Evolutionary conservation across 2,113 vertebrate genomes (phyloP).

Genomic region (Callopanchax toddi): DNA sequence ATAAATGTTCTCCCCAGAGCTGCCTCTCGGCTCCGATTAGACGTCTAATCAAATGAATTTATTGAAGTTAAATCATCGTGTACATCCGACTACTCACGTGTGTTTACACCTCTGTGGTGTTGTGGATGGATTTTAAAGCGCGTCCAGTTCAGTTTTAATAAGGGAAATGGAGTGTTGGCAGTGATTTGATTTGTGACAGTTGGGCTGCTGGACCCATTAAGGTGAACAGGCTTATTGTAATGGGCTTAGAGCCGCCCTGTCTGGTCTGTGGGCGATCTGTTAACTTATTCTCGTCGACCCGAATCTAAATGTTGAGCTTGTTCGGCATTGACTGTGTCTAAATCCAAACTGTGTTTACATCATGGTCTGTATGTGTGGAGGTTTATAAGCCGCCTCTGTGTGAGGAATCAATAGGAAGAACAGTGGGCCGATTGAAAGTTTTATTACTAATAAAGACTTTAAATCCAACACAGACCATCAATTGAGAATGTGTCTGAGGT

Average conservation of each 20-base stretch:
- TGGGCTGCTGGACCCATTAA: conserved; percentile 65
- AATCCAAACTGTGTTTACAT: conserved; percentile 49
- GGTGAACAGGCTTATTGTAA: conserved; percentile 70
- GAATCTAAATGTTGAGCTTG: conserved; percentile 49
- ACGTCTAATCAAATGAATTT: too few species aligned
- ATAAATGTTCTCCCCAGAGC: conserved; percentile 15
- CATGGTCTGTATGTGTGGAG: conserved; percentile 8
- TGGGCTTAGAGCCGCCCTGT: conserved; percentile 60
- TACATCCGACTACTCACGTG: neutral
- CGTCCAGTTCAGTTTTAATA: conserved; percentile 56
- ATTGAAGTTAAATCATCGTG: conserved; percentile 1
- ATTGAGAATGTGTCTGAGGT: conserved; percentile 33
- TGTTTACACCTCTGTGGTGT: conserved; percentile 36
- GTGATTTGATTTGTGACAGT: conserved; percentile 71
- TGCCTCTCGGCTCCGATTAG: neutral
- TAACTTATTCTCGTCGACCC: conserved; percentile 49
- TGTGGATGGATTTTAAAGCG: conserved; percentile 28
- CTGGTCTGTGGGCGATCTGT: conserved; percentile 50
- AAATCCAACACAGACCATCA: conserved; percentile 33
- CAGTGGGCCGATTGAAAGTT: conserved; percentile 32
- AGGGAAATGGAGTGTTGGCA: conserved; percentile 67
- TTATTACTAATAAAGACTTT: conserved; percentile 29
- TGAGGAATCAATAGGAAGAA: conserved; percentile 33
- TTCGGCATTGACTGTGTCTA: conserved; percentile 20
- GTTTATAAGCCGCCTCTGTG: conserved; percentile 1